Percentiles rank a stretch among this genome's conserved stretches.
Evolutionary conservation across 2,888 invertebrate species (phyloP).

Genomic region (Scaptodrosophila latifasciaeformis): DNA sequence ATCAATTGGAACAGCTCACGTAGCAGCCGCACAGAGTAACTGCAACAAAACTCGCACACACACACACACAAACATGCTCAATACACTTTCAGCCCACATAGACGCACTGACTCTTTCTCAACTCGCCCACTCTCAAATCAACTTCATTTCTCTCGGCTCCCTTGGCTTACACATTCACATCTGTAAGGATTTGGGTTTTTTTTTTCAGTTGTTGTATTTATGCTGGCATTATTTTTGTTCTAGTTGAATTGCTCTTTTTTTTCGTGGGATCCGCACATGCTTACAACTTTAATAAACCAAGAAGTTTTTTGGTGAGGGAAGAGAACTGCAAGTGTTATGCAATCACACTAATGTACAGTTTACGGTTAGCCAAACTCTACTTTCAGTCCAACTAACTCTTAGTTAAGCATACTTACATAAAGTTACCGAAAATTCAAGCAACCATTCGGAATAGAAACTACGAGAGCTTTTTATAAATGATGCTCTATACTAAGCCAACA

Average conservation of each 20-base stretch:
- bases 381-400: neutral
- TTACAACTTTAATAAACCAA: too few relatives aligned
- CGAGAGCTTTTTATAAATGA: conserved; percentile 56
- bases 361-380: conserved; percentile 41
- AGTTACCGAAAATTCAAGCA: too few relatives aligned
- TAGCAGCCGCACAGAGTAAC: neutral
- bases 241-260: neutral
- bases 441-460: conserved; percentile 25
- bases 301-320: neutral
- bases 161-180: conserved; percentile 37
- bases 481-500: conserved; percentile 23
- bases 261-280: neutral
- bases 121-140: too few relatives aligned
- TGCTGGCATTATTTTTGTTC: neutral
- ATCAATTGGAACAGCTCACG: too few relatives aligned
- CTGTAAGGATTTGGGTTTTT: conserved; percentile 57
- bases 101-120: neutral
- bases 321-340: conserved; percentile 48
- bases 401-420: conserved; percentile 5
- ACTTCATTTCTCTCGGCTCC: too few relatives aligned
- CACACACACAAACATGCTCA: neutral
- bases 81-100: neutral
- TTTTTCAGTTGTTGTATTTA: neutral
- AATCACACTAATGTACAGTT: conserved; percentile 65
- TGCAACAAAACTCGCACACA: neutral